Evolutionary conservation across 2,113 vertebrate species (phyloP).

Genomic region (Columba janthina): DNA sequence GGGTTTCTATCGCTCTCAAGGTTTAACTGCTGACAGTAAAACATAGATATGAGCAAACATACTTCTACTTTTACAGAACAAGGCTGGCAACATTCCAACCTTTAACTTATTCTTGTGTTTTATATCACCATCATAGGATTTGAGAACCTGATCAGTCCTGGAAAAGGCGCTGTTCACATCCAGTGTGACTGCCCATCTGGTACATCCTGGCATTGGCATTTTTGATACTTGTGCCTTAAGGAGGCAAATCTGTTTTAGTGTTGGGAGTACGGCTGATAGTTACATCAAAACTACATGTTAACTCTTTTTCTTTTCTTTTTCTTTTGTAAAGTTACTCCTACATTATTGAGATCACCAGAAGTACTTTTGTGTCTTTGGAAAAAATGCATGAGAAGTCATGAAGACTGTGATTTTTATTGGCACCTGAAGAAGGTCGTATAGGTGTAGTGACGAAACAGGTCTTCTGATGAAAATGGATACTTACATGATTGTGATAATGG

Average conservation of each 20-base stretch:
- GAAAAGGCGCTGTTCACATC: neutral
- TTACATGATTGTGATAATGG: neutral
- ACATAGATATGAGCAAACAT: neutral
- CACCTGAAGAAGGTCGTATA: neutral
- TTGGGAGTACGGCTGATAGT: neutral
- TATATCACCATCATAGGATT: neutral
- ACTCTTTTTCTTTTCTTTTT: no score
- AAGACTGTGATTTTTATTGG: neutral
- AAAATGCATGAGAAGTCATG: neutral
- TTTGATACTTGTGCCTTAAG: neutral
- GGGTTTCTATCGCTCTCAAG: neutral
- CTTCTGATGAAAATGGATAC: neutral
- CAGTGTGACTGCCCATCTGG: rapidly evolving
- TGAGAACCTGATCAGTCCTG: neutral
- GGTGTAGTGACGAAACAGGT: neutral
- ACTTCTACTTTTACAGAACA: neutral
- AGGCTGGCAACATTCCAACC: neutral
- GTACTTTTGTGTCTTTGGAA: neutral
- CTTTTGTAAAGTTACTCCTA: neutral
- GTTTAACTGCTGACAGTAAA: neutral
- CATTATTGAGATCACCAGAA: neutral
- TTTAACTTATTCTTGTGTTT: neutral
- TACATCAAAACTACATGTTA: neutral
- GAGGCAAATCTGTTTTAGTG: neutral
- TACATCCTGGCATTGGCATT: neutral